Evolutionary conservation across 2,888 invertebrate genomes (phyloP).

Genomic region (Cephus pygmeus): DNA sequence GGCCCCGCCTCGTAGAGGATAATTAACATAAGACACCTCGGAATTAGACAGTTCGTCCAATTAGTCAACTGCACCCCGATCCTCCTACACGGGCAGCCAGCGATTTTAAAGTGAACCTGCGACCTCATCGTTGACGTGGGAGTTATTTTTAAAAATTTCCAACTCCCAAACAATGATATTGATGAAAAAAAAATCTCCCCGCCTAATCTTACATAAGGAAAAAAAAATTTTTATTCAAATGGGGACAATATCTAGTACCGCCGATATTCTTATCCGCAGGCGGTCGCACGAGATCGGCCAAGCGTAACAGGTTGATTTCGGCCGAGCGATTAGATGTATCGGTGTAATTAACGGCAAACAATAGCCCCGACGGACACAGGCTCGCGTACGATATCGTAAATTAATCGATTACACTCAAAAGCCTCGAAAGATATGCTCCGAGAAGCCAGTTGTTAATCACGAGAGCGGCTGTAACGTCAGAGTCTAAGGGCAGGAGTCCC

Average conservation of each 20-base stretch:
- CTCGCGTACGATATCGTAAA: slow-evolving; percentile 49
- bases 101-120: not conserved
- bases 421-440: slow-evolving; percentile 39
- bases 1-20: slow-evolving; percentile 33
- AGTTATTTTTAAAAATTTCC: not conserved
- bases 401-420: slow-evolving; percentile 52
- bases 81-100: not conserved
- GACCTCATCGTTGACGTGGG: not conserved
- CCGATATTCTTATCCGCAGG: slow-evolving; percentile 5
- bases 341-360: slow-evolving; percentile 61
- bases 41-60: not conserved
- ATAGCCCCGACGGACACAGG: slow-evolving; percentile 34
- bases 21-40: slow-evolving; percentile 43
- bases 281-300: slow-evolving; percentile 2
- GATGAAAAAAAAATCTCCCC: not conserved
- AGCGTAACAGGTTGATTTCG: slow-evolving; percentile 6
- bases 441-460: slow-evolving; percentile 53
- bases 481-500: not conserved
- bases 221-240: not conserved
- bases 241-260: not conserved
- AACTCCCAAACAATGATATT: not conserved
- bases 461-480: slow-evolving; percentile 35
- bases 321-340: slow-evolving; percentile 43
- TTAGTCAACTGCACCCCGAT: not conserved
- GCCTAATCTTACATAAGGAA: not conserved